A percentile compares a stretch with the other conserved stretches of the same genome.
Conservation (phyloP, 1,140 invertebrate species). For the Zaprionus africanus region DNA sequence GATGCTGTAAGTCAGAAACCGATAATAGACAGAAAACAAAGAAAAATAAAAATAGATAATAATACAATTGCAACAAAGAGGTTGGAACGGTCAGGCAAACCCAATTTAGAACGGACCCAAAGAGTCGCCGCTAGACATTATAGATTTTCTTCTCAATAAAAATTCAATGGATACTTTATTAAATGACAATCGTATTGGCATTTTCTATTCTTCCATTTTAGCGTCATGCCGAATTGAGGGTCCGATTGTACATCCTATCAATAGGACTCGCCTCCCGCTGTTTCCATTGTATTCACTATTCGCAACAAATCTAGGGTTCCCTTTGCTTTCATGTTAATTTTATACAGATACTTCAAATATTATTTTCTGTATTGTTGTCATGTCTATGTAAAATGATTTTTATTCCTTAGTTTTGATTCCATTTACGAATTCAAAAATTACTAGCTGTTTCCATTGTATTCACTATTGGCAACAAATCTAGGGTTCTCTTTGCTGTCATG, state of each 20-base stretch:
- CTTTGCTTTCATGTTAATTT: not conserved
- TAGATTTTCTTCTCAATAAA: slow-evolving; percentile 10
- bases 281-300: not conserved
- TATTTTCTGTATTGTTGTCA: too few species aligned
- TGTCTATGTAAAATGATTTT: too few species aligned
- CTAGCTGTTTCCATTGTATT: slow-evolving; percentile 26
- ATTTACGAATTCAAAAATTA: too few species aligned
- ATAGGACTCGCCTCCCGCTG: slow-evolving; percentile 38
- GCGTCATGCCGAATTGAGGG: slow-evolving; percentile 17
- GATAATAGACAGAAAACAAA: slow-evolving; percentile 12
- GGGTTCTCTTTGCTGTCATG: not conserved
- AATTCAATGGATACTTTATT: slow-evolving; percentile 61
- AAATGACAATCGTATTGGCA: slow-evolving; percentile 54
- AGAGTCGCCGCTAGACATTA: not conserved
- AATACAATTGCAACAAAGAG: slow-evolving; percentile 33
- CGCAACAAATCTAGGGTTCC: not conserved
- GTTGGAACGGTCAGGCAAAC: slow-evolving; percentile 14
- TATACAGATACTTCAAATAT: not conserved
- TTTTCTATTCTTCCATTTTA: not conserved
- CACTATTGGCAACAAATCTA: too few species aligned
- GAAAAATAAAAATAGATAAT: slow-evolving; percentile 14
- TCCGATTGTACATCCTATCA: slow-evolving; percentile 38
- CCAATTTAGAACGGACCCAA: not conserved
- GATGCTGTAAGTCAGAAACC: not conserved
- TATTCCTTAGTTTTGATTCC: too few species aligned